Percentiles rank a stretch among this genome's conserved stretches.
phyloP scores from a whole-genome alignment of 2,888 invertebrate genomes.

The Lithophane ornitopus region DNA sequence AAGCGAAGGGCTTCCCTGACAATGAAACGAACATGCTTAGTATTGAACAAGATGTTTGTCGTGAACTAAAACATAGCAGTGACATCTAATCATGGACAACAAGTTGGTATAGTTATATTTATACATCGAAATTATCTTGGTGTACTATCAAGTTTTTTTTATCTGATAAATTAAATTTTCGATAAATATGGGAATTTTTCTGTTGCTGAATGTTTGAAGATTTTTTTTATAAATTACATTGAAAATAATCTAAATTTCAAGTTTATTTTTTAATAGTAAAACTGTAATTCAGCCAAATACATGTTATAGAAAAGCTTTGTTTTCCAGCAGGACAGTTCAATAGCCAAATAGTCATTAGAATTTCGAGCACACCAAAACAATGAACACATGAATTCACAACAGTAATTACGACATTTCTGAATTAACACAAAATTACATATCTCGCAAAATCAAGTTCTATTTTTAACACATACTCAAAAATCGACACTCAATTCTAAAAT shows the following conservation, averaged over 20 bases:
- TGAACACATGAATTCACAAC: constrained; percentile 24
- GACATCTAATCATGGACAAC: constrained; percentile 53
- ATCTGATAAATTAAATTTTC: neutral
- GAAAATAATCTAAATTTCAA: neutral
- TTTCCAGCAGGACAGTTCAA: neutral
- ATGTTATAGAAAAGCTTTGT: neutral
- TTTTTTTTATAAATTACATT: neutral
- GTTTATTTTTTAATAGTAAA: neutral
- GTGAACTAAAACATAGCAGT: constrained; percentile 61
- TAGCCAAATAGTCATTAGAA: neutral
- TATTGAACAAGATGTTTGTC: constrained; percentile 48
- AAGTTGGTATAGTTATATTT: constrained; percentile 33
- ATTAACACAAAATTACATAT: constrained; percentile 19
- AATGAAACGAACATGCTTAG: constrained; percentile 64
- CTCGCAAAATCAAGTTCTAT: constrained; percentile 19
- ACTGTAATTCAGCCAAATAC: neutral
- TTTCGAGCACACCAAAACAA: constrained; percentile 43
- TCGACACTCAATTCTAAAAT: constrained; percentile 1
- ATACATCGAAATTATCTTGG: constrained; percentile 54
- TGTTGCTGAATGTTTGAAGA: neutral
- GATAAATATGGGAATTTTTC: neutral
- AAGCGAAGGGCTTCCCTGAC: constrained; percentile 49
- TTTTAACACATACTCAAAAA: neutral
- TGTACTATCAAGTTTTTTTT: constrained; percentile 19
- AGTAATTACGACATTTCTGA: constrained; percentile 4